phyloP scores from a whole-genome alignment of 2,797 vertebrate genomes.

The Syngnathus acus region DNA sequence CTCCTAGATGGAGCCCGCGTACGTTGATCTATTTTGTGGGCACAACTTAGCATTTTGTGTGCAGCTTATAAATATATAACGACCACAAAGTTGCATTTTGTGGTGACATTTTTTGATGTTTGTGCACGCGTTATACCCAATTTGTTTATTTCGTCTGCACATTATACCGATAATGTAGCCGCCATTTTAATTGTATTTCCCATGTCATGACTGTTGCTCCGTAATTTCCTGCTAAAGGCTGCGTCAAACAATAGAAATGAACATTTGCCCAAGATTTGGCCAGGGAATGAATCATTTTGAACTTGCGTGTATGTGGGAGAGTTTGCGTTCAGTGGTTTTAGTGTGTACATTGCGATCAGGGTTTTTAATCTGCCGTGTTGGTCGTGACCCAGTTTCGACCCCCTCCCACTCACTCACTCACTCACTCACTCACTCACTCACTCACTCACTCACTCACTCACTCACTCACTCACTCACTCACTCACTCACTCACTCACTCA shows the following conservation, averaged over 20 bases:
- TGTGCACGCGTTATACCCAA: too few species aligned
- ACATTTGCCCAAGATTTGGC: not conserved
- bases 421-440: constrained; percentile 21
- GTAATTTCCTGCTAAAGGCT: too few species aligned
- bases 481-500: not conserved
- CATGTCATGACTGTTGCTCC: too few species aligned
- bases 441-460: constrained; percentile 9
- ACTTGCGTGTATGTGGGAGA: not conserved
- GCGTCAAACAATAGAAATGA: not conserved
- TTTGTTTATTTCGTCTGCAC: too few species aligned
- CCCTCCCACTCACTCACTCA: constrained; percentile 22
- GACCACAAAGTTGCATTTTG: too few species aligned
- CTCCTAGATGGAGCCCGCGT: too few species aligned
- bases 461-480: constrained; percentile 15
- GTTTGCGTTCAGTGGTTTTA: constrained; percentile 6
- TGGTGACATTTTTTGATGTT: too few species aligned
- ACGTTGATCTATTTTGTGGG: not conserved
- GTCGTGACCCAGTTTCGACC: constrained; percentile 60
- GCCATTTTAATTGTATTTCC: too few species aligned
- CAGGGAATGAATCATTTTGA: not conserved
- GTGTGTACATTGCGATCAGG: constrained; percentile 27
- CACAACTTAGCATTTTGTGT: too few species aligned
- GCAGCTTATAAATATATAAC: too few species aligned
- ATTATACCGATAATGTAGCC: too few species aligned
- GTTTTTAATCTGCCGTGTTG: constrained; percentile 50